A percentile compares a stretch with the other conserved stretches of the same genome.
Conservation (phyloP, 2,888 invertebrate species). For the Hartigia nigra region DNA sequence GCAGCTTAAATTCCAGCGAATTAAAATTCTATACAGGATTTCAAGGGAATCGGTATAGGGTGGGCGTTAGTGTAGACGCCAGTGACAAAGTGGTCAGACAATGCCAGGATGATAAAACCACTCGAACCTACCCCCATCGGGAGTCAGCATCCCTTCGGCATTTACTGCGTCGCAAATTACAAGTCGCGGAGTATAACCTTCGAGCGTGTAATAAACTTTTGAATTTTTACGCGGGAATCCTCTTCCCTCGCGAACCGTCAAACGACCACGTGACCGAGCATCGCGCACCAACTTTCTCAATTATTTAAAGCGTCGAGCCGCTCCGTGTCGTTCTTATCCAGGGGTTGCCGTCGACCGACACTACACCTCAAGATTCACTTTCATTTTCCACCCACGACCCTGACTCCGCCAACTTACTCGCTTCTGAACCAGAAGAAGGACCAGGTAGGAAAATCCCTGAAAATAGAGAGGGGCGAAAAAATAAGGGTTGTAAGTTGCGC, state of each 20-base stretch:
- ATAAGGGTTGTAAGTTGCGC: constrained; percentile 49
- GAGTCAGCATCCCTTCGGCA: not conserved
- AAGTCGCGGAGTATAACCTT: not conserved
- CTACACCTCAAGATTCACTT: constrained; percentile 52
- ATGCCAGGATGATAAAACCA: not conserved
- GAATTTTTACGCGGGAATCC: not conserved
- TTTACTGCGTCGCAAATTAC: not conserved
- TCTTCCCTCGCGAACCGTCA: not conserved
- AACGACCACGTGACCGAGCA: not conserved
- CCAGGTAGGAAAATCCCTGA: constrained; percentile 31
- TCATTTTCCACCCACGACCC: constrained; percentile 41
- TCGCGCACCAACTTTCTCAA: constrained; percentile 33
- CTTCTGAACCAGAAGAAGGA: not conserved
- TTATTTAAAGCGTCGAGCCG: constrained; percentile 55
- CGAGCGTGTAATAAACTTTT: not conserved
- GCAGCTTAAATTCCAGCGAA: not conserved
- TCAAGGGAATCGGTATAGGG: not conserved
- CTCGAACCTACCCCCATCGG: not conserved
- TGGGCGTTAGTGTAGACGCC: not conserved
- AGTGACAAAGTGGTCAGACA: not conserved
- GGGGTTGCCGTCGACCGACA: constrained; percentile 48
- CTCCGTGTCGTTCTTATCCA: constrained; percentile 31
- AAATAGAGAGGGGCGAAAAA: constrained; percentile 39
- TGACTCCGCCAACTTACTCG: not conserved
- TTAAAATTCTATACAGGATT: not conserved